Base-by-base conservation (phyloP, 2,888 invertebrate species). In the Lampropteryx suffumata region DNA sequence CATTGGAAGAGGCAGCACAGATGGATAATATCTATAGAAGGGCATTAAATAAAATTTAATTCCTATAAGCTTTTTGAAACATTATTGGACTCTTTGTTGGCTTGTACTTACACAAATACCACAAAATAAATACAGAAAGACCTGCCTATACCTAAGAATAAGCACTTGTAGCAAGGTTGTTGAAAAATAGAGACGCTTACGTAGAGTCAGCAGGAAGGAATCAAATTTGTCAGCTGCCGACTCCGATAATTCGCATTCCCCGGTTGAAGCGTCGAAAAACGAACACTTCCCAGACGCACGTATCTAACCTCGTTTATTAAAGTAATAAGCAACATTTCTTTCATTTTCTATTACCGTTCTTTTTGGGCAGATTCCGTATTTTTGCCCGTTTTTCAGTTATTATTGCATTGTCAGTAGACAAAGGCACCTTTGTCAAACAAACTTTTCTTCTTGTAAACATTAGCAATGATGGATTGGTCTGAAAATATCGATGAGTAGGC, bases 381-480 rank as follows among this genome's bases (percentile, higher is more conserved):
- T n/a, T n/a, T n/a, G n/a, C n/a, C n/a, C 6, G 30, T 29, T 48
- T 40, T 37, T 35, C 37, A 49, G 33, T 47, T 45, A 52, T 37
- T 52, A 49, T 45, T 46, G 37, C 42, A 48, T 51, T 52, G 50
- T 59, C 57, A 13, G 34, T 17, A 57, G 48, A 60, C 62, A 65
- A 60, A 62, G 58, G 61, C 50, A 62, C 64, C 46, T 59, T 59
- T 59, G 65, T 57, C 62, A 43, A 55, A 3, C 57, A 66, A 64
- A 71, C 56, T 69, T 69, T 69, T 73, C 61, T 69, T 71, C 55
- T 59, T 69, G 57, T 51, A 74, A 72, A 74, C 73, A 69, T 62
- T 65, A 65, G 70, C 70, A 69, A 70, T 68, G 57, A 64, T 64
- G 64, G 69, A 70, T 69, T 68, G 64, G 53, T 65, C 61, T 67